Evolutionary conservation across 2,113 vertebrate species (phyloP).

Genomic region (Nyctereutes procyonoides): DNA sequence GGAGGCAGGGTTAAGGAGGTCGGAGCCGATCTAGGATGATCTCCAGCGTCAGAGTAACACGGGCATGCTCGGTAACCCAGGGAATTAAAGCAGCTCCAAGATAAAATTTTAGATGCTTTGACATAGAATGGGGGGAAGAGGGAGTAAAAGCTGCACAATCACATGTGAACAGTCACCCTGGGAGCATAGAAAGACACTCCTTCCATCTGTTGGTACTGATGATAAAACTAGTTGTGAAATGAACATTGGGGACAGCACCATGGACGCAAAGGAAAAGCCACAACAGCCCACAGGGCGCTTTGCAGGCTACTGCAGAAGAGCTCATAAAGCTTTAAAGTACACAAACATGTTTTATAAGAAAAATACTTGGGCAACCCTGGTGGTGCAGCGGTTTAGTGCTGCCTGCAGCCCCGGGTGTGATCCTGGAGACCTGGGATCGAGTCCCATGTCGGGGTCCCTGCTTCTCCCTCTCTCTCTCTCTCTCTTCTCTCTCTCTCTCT

Average conservation of each 20-base stretch:
- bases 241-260: neutral
- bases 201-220: rapidly evolving
- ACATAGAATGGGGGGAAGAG: neutral
- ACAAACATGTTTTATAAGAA: neutral
- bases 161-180: neutral
- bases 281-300: neutral
- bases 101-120: neutral
- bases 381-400: too few relatives aligned
- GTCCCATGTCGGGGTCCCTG: too few relatives aligned
- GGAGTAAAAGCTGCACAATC: neutral
- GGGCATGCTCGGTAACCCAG: neutral
- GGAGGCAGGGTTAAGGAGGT: neutral
- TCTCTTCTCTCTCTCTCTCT: too few relatives aligned
- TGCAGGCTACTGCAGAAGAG: neutral
- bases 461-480: too few relatives aligned
- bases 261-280: neutral
- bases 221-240: rapidly evolving
- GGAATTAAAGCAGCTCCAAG: neutral
- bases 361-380: too few relatives aligned
- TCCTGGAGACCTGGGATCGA: too few relatives aligned
- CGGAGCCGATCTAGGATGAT: neutral
- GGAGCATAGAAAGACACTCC: neutral
- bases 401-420: too few relatives aligned
- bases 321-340: neutral
- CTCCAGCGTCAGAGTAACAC: neutral